Conservation (phyloP, 2,797 vertebrate species). For the Cyprinodon diabolis region DNA sequence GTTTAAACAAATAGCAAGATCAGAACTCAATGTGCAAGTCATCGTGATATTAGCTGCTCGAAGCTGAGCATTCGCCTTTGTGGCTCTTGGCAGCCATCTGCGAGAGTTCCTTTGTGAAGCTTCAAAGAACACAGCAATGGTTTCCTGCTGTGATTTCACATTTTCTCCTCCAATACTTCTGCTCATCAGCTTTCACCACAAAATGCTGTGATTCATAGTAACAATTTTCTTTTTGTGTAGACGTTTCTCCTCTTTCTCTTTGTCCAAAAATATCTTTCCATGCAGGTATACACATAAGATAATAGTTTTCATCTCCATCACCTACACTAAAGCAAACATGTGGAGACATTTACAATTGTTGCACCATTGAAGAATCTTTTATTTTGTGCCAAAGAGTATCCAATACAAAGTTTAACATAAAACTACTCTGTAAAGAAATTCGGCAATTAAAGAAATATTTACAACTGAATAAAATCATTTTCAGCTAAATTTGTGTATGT, state of each 20-base stretch:
- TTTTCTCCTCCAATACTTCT: slow-evolving; percentile 64
- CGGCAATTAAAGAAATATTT: neutral
- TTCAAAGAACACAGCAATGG: slow-evolving; percentile 44
- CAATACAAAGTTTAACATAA: slow-evolving; percentile 1
- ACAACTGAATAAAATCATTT: neutral
- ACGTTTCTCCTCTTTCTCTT: neutral
- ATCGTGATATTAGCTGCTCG: slow-evolving; percentile 51
- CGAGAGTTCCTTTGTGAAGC: slow-evolving; percentile 53
- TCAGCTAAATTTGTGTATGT: slow-evolving; percentile 42
- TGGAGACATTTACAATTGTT: slow-evolving; percentile 8
- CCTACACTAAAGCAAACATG: slow-evolving; percentile 3
- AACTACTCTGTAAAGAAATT: slow-evolving; percentile 7
- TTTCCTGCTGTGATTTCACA: slow-evolving; percentile 68
- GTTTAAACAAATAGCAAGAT: slow-evolving; percentile 56
- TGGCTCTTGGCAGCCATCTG: slow-evolving; percentile 70
- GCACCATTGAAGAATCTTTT: neutral
- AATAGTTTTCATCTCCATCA: slow-evolving; percentile 8
- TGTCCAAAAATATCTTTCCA: neutral
- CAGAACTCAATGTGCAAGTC: slow-evolving; percentile 59
- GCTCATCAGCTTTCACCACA: slow-evolving; percentile 44
- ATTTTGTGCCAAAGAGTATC: slow-evolving; percentile 8
- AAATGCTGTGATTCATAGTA: slow-evolving; percentile 17
- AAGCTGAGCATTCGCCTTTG: slow-evolving; percentile 50
- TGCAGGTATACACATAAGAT: neutral
- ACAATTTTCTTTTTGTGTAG: slow-evolving; percentile 6